phyloP scores from a whole-genome alignment of 2,888 invertebrate species.

The Chironomus tentans region DNA sequence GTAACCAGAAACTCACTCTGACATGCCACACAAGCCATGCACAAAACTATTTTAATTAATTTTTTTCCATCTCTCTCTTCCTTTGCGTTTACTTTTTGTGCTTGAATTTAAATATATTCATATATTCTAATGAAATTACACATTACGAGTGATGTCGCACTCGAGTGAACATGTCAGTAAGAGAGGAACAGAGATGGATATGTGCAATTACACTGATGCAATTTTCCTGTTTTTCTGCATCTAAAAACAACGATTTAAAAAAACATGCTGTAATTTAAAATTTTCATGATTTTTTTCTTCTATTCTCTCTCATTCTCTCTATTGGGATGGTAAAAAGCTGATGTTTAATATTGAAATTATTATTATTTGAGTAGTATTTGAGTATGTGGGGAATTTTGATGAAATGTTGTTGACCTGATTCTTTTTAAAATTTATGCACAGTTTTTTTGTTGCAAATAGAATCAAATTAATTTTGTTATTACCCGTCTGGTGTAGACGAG shows the following conservation, averaged over 20 bases:
- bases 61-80: background rate
- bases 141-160: background rate
- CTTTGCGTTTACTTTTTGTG: background rate
- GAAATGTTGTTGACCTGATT: background rate
- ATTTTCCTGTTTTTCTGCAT: background rate
- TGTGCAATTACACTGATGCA: background rate
- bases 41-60: slow-evolving; percentile 22
- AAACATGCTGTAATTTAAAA: background rate
- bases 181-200: background rate
- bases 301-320: background rate
- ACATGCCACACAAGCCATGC: background rate
- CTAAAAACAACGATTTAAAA: background rate
- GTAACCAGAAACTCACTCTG: background rate
- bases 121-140: background rate
- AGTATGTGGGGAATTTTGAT: background rate
- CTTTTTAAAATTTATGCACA: background rate
- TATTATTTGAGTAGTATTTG: background rate
- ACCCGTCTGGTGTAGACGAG: too few relatives aligned
- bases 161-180: background rate
- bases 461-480: too few relatives aligned
- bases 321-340: too few relatives aligned
- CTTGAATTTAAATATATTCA: background rate
- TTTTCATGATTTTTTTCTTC: background rate
- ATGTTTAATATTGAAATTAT: too few relatives aligned
- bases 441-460: too few relatives aligned